Evolutionary conservation across 2,113 vertebrate genomes (phyloP), one percentile per base, ranked within the genome.

Genomic region (Oncorhynchus kisutch): DNA sequence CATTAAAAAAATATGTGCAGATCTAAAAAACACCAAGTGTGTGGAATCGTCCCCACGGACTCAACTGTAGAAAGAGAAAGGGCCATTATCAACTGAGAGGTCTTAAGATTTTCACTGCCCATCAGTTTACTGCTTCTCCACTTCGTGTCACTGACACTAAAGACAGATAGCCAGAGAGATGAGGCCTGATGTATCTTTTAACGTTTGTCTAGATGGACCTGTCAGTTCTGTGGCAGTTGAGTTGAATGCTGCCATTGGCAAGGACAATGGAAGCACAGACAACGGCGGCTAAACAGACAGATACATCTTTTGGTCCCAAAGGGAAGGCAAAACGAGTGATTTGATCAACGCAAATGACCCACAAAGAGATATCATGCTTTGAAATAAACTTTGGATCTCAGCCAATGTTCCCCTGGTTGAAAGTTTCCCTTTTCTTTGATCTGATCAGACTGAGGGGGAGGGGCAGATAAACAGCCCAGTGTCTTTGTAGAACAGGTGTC

Each of bases 391-490:
- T 89, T 86, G 88, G 85, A 90, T 88, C 84, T 85, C 5, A 12
- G 11, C 51, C 81, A 82, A 83, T 84, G 72, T 73, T 62, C 48
- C n/a, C 57, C 67, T 27, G 51, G 73, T 78, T 72, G 45, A 27
- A 87, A 89, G 88, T 78, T 87, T 84, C 69, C 75, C 60, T 70
- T 20, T 76, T 75, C 88, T 90, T 90, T 90, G 80, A 89, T 90
- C 81, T 73, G 78, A 77, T 80, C 79, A 13, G 49, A 74, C 78
- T 5, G 49, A 73, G 62, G 49, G 67, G 3, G 45, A 12, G 24
- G 34, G 34, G 27, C 2, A 25, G 25, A 20, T 72, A 79, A 85
- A 80, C 51, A 74, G 51, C 51, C 82, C 74, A 64, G 77, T 34
- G 77, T 45, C 72, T 6, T 72, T 79, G 59, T 83, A 69, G 71